Evolutionary conservation across 1,140 invertebrate species (phyloP).

Genomic region (Adelges cooleyi): DNA sequence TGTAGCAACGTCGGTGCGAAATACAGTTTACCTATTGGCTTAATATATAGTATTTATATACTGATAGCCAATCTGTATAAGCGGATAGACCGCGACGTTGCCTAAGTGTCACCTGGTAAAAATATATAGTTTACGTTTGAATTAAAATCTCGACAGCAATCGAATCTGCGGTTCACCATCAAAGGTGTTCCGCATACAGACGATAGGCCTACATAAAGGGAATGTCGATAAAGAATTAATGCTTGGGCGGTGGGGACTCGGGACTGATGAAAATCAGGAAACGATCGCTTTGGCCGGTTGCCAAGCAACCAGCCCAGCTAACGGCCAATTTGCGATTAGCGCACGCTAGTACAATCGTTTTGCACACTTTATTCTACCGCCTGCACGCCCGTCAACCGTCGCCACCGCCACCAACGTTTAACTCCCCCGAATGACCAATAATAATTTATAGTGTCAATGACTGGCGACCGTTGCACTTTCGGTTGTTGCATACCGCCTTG

Average conservation of each 20-base stretch:
- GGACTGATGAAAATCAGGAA: constrained; percentile 8
- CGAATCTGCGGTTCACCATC: too few species aligned
- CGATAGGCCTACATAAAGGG: neutral
- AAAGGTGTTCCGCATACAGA: too few species aligned
- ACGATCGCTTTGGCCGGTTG: constrained; percentile 20
- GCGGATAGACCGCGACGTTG: neutral
- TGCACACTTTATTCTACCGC: constrained; percentile 13
- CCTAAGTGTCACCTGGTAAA: neutral
- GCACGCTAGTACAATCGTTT: constrained; percentile 18
- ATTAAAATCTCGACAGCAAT: too few species aligned
- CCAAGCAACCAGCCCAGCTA: constrained; percentile 20
- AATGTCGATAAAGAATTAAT: constrained; percentile 25
- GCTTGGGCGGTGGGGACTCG: neutral
- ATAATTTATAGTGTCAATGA: neutral
- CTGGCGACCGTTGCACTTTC: too few species aligned
- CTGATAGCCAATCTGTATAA: too few species aligned
- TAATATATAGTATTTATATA: too few species aligned
- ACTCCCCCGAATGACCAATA: constrained; percentile 7
- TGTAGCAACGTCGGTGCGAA: too few species aligned
- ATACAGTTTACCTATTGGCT: too few species aligned
- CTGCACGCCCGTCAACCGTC: neutral
- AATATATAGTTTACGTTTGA: too few species aligned
- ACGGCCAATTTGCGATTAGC: constrained; percentile 26
- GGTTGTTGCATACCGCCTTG: too few species aligned
- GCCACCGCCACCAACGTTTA: neutral